Base-by-base conservation (phyloP, 2,888 invertebrate species). In the Xestia sexstrigata region DNA sequence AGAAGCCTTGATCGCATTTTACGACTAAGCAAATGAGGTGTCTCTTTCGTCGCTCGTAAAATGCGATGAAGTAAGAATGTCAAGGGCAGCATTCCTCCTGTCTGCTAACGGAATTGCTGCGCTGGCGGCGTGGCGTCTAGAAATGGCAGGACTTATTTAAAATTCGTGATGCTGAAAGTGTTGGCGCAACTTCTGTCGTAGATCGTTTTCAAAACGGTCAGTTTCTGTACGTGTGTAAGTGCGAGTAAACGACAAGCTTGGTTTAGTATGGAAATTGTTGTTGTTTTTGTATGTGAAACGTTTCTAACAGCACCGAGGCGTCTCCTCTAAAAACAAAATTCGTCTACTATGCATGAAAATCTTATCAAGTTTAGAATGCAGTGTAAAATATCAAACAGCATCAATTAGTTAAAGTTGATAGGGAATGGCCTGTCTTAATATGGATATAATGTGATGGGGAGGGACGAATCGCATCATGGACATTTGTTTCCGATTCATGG, bases 61-160 rank as follows among this genome's bases (percentile, higher is more conserved):
- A 52, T 52, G 72, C 47, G 52, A 23, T 73, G 52, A 52, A 52
- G 72, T 26, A 30, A 52, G 68, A 52, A 73, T 67, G 26, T 42
- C 49, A 52, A 49, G 45, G 67, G 9, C 47, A 35, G 49, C 45
- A 11, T 17, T 13, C 2, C 7, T n/a, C 23, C 15, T 15, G 71
- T 47, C 63, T 62, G 20, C 20, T 17, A 26, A 20, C 0, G 8
- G 42, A 62, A 62, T 30, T 30, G 30, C 20, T 20, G 62, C 62
- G 23, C 7, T 30, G 30, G 20, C 30, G 60, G 30, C 60, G 60
- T 1, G 17, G 1, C 20, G 30, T 60, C 60, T 60, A 60, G 30
- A 60, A 20, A 30, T 30, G 30, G 30, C 30, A 58, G 26, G 58
- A 26, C 26, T 58, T 58, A 15, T 26, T n/a, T n/a, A 58, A 26